Evolutionary conservation across 2,888 invertebrate genomes (phyloP), one percentile per base, ranked within the genome.

Genomic region (Hylaea fasciaria): DNA sequence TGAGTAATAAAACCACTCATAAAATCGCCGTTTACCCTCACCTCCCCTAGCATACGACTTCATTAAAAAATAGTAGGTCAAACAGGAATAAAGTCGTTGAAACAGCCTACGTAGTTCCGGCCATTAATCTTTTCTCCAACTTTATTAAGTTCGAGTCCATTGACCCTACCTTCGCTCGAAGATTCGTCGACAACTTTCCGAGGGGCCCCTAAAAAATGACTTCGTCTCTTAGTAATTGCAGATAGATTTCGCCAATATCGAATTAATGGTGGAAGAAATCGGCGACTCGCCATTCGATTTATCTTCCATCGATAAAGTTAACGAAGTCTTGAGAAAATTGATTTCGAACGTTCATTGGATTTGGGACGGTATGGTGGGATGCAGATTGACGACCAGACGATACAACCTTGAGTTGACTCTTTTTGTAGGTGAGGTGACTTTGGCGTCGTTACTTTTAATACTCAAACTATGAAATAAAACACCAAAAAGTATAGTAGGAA

Each of bases 301-400:
- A 83, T 83, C 80, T 80, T 68, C 54, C 41, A 57, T 62, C 71
- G 85, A 85, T 86, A 85, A 82, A 80, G 76, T 76, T 83, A 85
- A 86, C 76, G 84, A 86, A 85, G 71, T 80, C 71, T 52, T 55
- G 66, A 46, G 68, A 73, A 80, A 83, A 86, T 83, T 83, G 83
- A 81, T 81, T 83, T 82, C 74, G 74, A 81, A 80, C 73, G 76
- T 66, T 61, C 64, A 57, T 51, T 16, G 50, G 46, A 57, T 58
- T 56, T 44, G 39, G 44, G 69, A 43, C 39, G 35, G 39, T 40
- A 64, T 32, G 59, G 39, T 22, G 51, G 35, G 56, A 61, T 62
- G 62, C 57, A 57, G 57, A 53, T 62, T 50, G 22, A 44, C n/a
- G n/a, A n/a, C n/a, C n/a, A n/a, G n/a, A 53, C 51, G 37, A 37